Evolutionary conservation across 1,140 invertebrate genomes (phyloP), one percentile per base, ranked within the genome.

Genomic region (Polyergus mexicanus): DNA sequence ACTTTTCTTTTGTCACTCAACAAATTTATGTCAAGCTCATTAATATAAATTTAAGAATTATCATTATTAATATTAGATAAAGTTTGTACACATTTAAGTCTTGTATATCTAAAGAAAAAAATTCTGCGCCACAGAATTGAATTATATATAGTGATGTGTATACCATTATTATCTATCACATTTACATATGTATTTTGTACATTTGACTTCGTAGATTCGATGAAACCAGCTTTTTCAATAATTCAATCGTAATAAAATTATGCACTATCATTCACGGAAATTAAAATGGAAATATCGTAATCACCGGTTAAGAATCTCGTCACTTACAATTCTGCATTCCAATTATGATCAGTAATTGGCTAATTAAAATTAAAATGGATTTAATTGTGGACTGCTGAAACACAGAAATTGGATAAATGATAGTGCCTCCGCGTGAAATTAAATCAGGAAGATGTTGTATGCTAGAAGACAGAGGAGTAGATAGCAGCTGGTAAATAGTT

Each of bases 291-390:
- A 19, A 81, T 81, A 44, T 69, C 38, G 41, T 60, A 58, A 58
- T 72, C 41, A 44, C 2, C 8, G 38, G 51, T 58, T 2, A 38
- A 32, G 66, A 32, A 16, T 22, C 66, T 41, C 6, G 16, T 58
- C 25, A 22, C 47, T 47, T 44, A 25, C 54, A 81, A 72, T 56
- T 71, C 32, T 25, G 22, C 47, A 41, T 56, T 69, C 35, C 11
- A 41, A 80, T 80, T 71, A 56, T 28, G 35, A 71, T 60, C 25
- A 72, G 25, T 60, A 72, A 44, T 41, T 72, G 25, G 19, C 2
- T 72, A 72, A 81, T 72, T 72, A 81, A 81, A 72, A 81, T 81
- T 72, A 22, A 60, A 32, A 58, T 19, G 4, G 56, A 32, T 72
- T 58, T 72, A 81, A 72, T 72, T 81, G 28, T 13, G 13, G 13